Evolutionary conservation across 1,140 invertebrate species (phyloP).

Genomic region (Sinonovacula constricta): DNA sequence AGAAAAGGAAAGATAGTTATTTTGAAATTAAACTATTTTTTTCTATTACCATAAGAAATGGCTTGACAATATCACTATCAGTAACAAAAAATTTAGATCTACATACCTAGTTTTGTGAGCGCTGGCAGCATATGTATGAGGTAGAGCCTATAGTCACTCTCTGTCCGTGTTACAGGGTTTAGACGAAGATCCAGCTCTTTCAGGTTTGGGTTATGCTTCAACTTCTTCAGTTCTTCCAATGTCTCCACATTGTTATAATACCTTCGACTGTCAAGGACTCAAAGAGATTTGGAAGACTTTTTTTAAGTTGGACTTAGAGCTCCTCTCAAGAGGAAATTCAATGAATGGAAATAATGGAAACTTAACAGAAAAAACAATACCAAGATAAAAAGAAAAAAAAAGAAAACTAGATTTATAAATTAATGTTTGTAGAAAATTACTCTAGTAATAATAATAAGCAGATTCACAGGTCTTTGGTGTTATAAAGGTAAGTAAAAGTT

Average conservation of each 20-base stretch:
- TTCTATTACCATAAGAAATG: constrained; percentile 2
- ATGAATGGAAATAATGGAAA: neutral
- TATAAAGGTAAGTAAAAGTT: too few relatives aligned
- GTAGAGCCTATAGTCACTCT: constrained; percentile 78
- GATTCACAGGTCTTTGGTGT: too few relatives aligned
- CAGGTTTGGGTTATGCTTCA: constrained; percentile 72
- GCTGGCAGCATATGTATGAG: constrained; percentile 78
- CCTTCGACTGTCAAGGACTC: constrained; percentile 57
- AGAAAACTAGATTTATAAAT: neutral
- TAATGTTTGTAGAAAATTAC: too few relatives aligned
- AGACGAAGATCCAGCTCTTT: constrained; percentile 77
- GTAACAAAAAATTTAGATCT: too few relatives aligned
- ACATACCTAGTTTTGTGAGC: constrained; percentile 74
- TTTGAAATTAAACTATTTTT: neutral
- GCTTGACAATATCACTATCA: neutral
- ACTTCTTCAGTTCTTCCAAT: constrained; percentile 74
- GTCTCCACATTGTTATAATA: constrained; percentile 78
- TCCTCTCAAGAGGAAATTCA: neutral
- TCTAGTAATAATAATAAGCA: too few relatives aligned
- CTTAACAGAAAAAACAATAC: too few relatives aligned
- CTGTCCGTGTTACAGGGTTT: constrained; percentile 77
- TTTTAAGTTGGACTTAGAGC: too few relatives aligned
- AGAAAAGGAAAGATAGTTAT: neutral
- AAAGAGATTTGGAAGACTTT: too few relatives aligned
- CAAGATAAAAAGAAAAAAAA: too few relatives aligned